A percentile compares a stretch with the other conserved stretches of the same genome.
phyloP scores from a whole-genome alignment of 2,113 vertebrate genomes.

The Apeltes quadracus region DNA sequence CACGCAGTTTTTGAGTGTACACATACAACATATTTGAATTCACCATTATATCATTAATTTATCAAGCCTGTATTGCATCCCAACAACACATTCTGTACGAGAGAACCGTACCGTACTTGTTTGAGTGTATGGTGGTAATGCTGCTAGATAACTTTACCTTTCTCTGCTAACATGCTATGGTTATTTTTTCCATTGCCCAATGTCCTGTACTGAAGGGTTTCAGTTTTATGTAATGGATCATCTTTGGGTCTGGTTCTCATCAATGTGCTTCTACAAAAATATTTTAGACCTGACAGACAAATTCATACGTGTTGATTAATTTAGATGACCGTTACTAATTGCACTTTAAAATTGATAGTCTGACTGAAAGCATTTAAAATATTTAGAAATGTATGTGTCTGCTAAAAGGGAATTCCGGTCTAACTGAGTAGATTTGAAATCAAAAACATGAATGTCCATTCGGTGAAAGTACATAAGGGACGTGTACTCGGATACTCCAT shows the following conservation, averaged over 20 bases:
- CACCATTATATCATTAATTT: constrained; percentile 22
- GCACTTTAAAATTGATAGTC: constrained; percentile 82
- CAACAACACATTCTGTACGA: constrained; percentile 69
- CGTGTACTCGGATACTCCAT: constrained; percentile 65
- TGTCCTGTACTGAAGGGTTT: constrained; percentile 59
- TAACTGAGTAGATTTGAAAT: constrained; percentile 59
- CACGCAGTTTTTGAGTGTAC: constrained; percentile 53
- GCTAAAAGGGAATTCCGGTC: constrained; percentile 69
- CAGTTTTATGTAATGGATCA: constrained; percentile 34
- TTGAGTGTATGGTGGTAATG: constrained; percentile 51
- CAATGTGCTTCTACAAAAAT: constrained; percentile 74
- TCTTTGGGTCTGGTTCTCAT: constrained; percentile 51
- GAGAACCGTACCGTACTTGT: constrained; percentile 52
- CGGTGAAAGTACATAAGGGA: constrained; percentile 71
- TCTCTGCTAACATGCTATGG: constrained; percentile 64
- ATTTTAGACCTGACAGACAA: constrained; percentile 73
- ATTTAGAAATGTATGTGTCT: constrained; percentile 59
- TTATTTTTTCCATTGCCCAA: constrained; percentile 27
- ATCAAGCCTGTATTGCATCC: too few relatives aligned
- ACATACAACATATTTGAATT: constrained; percentile 28
- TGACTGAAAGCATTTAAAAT: constrained; percentile 67
- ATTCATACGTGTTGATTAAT: constrained; percentile 76
- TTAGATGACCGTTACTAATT: constrained; percentile 82
- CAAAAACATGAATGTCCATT: constrained; percentile 60
- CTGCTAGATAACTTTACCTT: constrained; percentile 53